Conservation (phyloP, 2,113 vertebrate genomes). For the Scatophagus argus region DNA sequence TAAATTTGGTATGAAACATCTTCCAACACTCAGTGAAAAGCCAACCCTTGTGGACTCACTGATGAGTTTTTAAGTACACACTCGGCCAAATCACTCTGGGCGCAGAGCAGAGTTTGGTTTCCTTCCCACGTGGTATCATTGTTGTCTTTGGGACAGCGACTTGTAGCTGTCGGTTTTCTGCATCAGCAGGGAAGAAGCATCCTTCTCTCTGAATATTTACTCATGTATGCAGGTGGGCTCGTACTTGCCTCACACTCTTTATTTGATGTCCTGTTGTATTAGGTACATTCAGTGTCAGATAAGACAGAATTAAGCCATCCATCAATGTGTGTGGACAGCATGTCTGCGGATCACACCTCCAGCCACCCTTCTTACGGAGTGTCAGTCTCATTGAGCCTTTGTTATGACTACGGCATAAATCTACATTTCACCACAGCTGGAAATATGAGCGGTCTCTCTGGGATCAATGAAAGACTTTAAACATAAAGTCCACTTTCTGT, state of each 20-base stretch:
- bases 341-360: constrained; percentile 30
- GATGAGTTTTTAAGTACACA: constrained; percentile 63
- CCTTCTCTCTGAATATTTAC: constrained; percentile 27
- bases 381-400: constrained; percentile 56
- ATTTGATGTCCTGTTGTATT: neutral
- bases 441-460: constrained; percentile 61
- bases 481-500: constrained; percentile 35
- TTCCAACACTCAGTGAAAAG: constrained; percentile 37
- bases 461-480: constrained; percentile 34
- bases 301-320: constrained; percentile 22
- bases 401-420: constrained; percentile 66
- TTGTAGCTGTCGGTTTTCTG: constrained; percentile 19
- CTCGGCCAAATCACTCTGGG: constrained; percentile 33
- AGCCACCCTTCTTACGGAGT: constrained; percentile 30
- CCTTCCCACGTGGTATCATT: constrained; percentile 29
- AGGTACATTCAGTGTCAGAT: neutral
- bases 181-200: constrained; percentile 6
- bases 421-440: constrained; percentile 56
- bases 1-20: constrained; percentile 63
- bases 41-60: constrained; percentile 47
- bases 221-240: constrained; percentile 3
- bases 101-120: constrained; percentile 51
- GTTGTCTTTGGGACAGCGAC: constrained; percentile 44
- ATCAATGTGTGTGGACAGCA: constrained; percentile 14
- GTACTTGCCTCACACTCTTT: neutral